Evolutionary conservation across 2,888 invertebrate genomes (phyloP), one percentile per base, ranked within the genome.

Genomic region (Dynastes hyllus): DNA sequence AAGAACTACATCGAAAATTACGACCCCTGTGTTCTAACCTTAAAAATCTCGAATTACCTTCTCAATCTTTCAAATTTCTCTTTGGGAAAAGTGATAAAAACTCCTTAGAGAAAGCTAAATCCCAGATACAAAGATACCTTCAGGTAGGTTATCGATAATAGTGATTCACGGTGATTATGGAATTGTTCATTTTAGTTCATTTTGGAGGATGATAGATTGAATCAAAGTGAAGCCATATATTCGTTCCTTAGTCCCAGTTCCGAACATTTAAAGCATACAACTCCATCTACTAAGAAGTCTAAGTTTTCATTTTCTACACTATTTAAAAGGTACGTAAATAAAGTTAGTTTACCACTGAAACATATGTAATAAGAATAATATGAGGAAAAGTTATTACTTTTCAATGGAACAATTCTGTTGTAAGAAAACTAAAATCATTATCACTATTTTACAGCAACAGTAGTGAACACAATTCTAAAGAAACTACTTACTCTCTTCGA

Each of bases 201-300:
- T 84, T 91, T 97, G 88, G 95, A 95, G 90, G 96, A 97, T 86
- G 97, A 97, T 81, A 92, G 94, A 84, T 90, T 97, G 83, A 95
- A 95, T 88, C 95, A 96, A 90, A 95, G 96, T 87, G 97, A 97
- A 90, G 95, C 96, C 76, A 91, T 97, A 82, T 97, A 97, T 87
- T 93, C 95, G 80, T 97, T 97, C 89, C 91, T 97, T n/a, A 96
- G 96, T 87, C 97, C 97, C 2, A 96, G 96, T 88, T 96, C 97
- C 0, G 96, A 97, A 87, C 96, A 96, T 89, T 91, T 97, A 82
- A 96, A 96, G 88, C 95, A 95, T 84, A 91, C 92, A 78, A 91
- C 93, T 63, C 94, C 94, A 63, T 92, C 94, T 84, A 95, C 95
- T 81, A 96, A 96, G 89, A 97, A 96, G 88, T 94, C 94, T 9